Evolutionary conservation across 1,140 invertebrate species (phyloP), one percentile per base, ranked within the genome.

Genomic region (Drosophila guanche): DNA sequence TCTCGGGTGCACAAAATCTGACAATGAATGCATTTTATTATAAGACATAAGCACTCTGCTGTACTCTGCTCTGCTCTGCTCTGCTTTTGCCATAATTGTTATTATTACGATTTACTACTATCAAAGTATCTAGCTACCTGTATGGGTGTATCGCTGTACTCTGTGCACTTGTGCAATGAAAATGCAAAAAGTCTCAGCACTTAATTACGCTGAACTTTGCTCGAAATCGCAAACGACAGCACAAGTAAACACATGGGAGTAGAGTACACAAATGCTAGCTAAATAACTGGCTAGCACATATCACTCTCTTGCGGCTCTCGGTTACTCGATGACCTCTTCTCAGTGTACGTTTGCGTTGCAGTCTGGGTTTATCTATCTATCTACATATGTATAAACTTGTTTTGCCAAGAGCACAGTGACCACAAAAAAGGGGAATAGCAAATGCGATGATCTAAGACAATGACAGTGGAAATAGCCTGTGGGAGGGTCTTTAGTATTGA

Each of bases 181-280:
- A 83, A 78, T 69, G 59, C 53, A 69, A 86, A 66, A 79, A 85
- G 76, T 85, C 80, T 70, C 61, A 81, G 63, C 69, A 56, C 48
- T 57, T 60, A 83, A 81, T 78, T 86, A 69, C 57, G 72, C 74
- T 86, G 83, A 86, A 86, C 83, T 86, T 86, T 88, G 83, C 58
- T 62, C 83, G 50, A 68, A 75, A 65, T 71, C 71, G 83, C 59
- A 7, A 50, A 37, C 63, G 48, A 45, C 48, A 52, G 25, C 57
- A 48, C n/a, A 53, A 53, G 59, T 14, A 51, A 37, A 60, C 43
- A 7, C 47, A 57, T 37, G 45, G 25, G 20, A 16, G 16, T 5
- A n/a, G 41, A 22, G 33, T 2, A n/a, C 20, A 22, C 41, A 59
- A 47, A 58, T 43, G 33, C 37, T 66, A 22, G 42, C 57, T 58